A percentile compares a stretch with the other conserved stretches of the same genome.
phyloP scores from a whole-genome alignment of 2,888 invertebrate genomes.

The Diaperis boleti region DNA sequence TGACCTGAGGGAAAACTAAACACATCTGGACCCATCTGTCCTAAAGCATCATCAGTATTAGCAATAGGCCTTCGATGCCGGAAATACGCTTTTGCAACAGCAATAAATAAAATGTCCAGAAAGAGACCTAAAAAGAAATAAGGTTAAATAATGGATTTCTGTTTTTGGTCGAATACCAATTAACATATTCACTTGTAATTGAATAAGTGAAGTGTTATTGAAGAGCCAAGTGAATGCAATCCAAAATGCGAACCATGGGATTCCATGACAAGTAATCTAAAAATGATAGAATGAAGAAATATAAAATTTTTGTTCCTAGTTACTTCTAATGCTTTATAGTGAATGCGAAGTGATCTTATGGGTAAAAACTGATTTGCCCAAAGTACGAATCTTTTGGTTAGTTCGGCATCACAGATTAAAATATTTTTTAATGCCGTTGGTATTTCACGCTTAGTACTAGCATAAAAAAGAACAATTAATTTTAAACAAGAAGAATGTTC shows the following conservation, averaged over 20 bases:
- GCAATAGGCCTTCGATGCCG: constrained; percentile 81
- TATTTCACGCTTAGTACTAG: constrained; percentile 59
- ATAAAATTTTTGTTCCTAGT: too few species aligned
- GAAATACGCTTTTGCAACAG: constrained; percentile 80
- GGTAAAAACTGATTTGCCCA: constrained; percentile 67
- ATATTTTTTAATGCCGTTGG: constrained; percentile 68
- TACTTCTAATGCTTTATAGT: constrained; percentile 72
- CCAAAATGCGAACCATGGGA: constrained; percentile 86
- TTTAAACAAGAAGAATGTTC: too few species aligned
- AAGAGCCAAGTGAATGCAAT: constrained; percentile 83
- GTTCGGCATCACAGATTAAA: constrained; percentile 68
- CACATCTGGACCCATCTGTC: constrained; percentile 83
- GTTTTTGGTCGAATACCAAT: constrained; percentile 72
- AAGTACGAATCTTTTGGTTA: constrained; percentile 70
- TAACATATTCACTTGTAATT: constrained; percentile 88
- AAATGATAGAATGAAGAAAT: constrained; percentile 46
- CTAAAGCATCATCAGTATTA: constrained; percentile 74
- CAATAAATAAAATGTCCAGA: constrained; percentile 83
- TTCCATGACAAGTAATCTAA: constrained; percentile 89
- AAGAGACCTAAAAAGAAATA: constrained; percentile 80
- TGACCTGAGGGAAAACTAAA: constrained; percentile 97
- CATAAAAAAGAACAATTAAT: constrained; percentile 43
- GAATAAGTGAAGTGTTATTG: constrained; percentile 76
- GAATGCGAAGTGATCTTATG: constrained; percentile 68
- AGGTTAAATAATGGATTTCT: constrained; percentile 77